Evolutionary conservation across 2,888 invertebrate species (phyloP), one percentile per base, ranked within the genome.

Genomic region (Oeneis ivallda): DNA sequence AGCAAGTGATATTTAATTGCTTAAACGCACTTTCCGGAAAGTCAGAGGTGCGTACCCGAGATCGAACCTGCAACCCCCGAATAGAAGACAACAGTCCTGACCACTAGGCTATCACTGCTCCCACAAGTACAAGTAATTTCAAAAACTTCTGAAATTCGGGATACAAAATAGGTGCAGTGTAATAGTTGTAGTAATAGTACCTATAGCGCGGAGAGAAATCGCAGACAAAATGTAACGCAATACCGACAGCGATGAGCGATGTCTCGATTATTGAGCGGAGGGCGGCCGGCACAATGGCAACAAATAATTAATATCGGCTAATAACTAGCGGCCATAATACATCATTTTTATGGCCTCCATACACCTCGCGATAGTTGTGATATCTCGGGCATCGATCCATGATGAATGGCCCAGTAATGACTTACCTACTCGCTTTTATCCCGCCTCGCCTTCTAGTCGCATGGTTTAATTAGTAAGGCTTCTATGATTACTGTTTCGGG

Each of bases 331-430:
- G 37, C 11, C 5, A 6, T 59, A 43, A 67, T 71, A 65, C 58
- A 67, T 71, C 71, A 71, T 71, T 70, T 71, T 71, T 71, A 71
- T 67, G 62, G 67, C 37, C 53, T 26, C 56, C 68, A 19, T 60
- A 61, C 26, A 26, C 13, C 13, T 11, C 43, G 52, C 53, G 62
- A 45, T 62, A 34, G 52, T 41, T 41, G 52, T 6, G 41, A 62
- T 45, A 56, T 41, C 34, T 17, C 37, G 13, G 53, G 37, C n/a
- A 53, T 53, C 53, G 53, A 56, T 41, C 56, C 13, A 19, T 56
- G 56, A 56, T 54, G 37, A 39, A 54, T 54, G 17, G 37, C 15
- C 17, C 37, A 1, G 5, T 54, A 54, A 54, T 54, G 37, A 54
- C 54, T 54, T 54, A 17, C 37, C 10, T 37, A 37, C 53, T n/a